Evolutionary conservation across 2,113 vertebrate species (phyloP).

Genomic region (Stegostoma tigrinum): DNA sequence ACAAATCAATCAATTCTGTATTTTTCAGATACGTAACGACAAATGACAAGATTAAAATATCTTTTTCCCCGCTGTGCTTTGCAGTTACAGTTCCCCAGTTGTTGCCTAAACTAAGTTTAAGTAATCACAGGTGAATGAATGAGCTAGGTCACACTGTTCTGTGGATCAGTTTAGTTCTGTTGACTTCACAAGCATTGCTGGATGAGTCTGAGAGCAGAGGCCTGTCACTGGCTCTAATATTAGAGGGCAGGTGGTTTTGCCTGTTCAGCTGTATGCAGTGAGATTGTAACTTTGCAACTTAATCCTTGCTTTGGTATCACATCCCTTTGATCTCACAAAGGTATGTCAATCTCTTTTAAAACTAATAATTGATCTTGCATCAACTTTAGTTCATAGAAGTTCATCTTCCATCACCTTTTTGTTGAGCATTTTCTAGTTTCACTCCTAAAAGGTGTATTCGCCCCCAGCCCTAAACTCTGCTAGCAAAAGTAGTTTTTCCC

Average conservation of each 20-base stretch:
- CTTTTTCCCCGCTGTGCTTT: no score
- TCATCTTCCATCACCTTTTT: no score
- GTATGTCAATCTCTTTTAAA: no score
- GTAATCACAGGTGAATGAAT: neutral
- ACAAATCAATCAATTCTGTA: neutral
- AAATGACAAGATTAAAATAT: neutral
- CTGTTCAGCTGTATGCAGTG: neutral
- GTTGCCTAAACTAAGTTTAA: neutral
- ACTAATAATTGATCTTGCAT: no score
- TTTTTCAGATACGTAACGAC: neutral
- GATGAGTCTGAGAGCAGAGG: neutral
- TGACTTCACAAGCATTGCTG: neutral
- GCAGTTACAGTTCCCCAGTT: neutral
- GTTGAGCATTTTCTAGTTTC: no score
- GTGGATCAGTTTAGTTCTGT: neutral
- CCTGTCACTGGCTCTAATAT: neutral
- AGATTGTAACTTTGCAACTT: no score
- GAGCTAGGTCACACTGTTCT: neutral
- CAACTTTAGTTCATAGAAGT: no score
- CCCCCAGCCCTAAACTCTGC: no score
- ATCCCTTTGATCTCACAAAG: no score
- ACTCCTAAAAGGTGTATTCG: no score
- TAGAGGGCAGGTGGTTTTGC: neutral
- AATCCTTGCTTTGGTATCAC: no score
- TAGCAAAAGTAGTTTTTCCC: no score